These are phyloP conservation scores for Camponotus vicinus DNA, from an alignment of 1,140 invertebrate species.

Conservation along the genomic window DNA sequence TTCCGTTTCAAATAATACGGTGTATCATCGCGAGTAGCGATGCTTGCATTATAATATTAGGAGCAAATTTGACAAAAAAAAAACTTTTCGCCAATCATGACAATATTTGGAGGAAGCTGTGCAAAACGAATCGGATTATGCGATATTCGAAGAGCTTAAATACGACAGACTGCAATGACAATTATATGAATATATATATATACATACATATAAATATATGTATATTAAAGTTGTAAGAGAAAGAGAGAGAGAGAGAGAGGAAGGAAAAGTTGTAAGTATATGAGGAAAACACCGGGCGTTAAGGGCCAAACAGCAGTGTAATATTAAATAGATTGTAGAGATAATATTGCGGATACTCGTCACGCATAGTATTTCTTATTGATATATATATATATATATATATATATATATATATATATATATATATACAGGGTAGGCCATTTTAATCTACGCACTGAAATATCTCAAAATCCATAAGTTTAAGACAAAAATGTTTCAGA, in stretches of 20 bases:
- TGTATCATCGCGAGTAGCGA: neutral
- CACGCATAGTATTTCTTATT: conserved; percentile 73
- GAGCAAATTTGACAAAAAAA: conserved; percentile 28
- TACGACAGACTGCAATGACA: conserved; percentile 79
- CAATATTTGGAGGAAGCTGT: conserved; percentile 77
- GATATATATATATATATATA: neutral
- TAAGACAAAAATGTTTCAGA: too few relatives aligned
- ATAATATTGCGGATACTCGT: conserved; percentile 76
- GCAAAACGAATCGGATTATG: conserved; percentile 63
- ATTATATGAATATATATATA: conserved; percentile 76
- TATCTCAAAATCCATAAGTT: too few relatives aligned
- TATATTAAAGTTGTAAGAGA: conserved; percentile 58
- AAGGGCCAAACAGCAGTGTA: conserved; percentile 74
- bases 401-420: conserved; percentile 14
- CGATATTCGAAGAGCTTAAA: conserved; percentile 79
- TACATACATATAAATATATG: conserved; percentile 64
- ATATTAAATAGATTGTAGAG: conserved; percentile 75
- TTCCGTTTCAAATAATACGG: conserved; percentile 60
- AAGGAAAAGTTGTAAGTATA: conserved; percentile 70
- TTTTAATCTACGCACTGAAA: too few relatives aligned
- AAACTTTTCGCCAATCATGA: conserved; percentile 75
- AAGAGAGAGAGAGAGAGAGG: conserved; percentile 23
- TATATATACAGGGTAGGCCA: neutral
- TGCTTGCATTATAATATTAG: conserved; percentile 18
- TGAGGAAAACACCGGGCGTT: conserved; percentile 59